Evolutionary conservation across 2,797 vertebrate genomes (phyloP).

Genomic region (Chrosomus eos): DNA sequence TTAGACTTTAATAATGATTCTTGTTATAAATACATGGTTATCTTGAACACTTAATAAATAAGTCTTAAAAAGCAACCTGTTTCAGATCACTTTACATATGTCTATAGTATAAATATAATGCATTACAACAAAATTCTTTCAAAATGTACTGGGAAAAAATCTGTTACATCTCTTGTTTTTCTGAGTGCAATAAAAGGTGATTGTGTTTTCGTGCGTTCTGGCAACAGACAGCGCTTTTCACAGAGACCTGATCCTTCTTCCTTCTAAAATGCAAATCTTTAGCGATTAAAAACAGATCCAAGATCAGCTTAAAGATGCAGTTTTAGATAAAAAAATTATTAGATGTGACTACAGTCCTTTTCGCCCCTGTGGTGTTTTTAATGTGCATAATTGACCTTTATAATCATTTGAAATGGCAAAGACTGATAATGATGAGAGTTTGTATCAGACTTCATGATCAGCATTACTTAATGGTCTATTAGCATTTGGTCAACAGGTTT

Average conservation of each 20-base stretch:
- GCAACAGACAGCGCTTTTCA: conserved; percentile 4
- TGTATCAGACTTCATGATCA: background rate
- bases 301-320: conserved; percentile 5
- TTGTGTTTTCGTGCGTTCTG: conserved; percentile 26
- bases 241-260: background rate
- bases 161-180: conserved; percentile 41
- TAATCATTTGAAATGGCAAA: background rate
- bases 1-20: conserved; percentile 60
- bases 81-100: conserved; percentile 61
- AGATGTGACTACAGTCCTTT: background rate
- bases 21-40: conserved; percentile 67
- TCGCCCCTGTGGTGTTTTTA: background rate
- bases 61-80: conserved; percentile 59
- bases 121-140: conserved; percentile 55
- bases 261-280: background rate
- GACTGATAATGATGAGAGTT: background rate
- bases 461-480: conserved; percentile 7
- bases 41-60: conserved; percentile 65
- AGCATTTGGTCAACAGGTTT: conserved; percentile 49
- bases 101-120: conserved; percentile 65
- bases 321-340: background rate
- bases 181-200: conserved; percentile 51
- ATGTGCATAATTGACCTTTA: background rate
- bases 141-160: conserved; percentile 45
- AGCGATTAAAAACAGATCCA: background rate